A percentile compares a stretch with the other conserved stretches of the same genome.
These are phyloP conservation scores for Tethya wilhelma DNA, from an alignment of 37 sponge, comb jelly and placozoan genomes.

Conservation along the genomic window DNA sequence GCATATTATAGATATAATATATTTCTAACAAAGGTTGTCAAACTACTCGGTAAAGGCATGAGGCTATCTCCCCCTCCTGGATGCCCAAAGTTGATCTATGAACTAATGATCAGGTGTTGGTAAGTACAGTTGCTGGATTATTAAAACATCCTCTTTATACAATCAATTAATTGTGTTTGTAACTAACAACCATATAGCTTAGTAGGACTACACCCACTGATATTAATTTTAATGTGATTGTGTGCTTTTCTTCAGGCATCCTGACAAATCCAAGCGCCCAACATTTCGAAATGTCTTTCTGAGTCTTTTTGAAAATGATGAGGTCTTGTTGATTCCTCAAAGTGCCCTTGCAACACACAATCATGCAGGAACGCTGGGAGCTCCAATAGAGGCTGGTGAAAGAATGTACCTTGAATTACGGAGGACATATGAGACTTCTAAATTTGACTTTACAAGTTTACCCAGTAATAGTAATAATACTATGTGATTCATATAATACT, in stretches of 20 bases:
- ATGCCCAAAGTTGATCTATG: background rate
- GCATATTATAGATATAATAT: too few species aligned
- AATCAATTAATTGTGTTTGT: too few species aligned
- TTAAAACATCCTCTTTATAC: too few species aligned
- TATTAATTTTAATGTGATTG: background rate
- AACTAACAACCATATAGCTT: too few species aligned
- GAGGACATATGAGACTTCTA: background rate
- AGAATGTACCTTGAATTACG: constrained; percentile 16
- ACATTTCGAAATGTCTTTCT: background rate
- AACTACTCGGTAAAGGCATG: too few species aligned
- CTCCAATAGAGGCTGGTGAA: constrained; percentile 6
- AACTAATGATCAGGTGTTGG: too few species aligned
- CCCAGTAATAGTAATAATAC: too few species aligned
- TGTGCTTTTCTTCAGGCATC: constrained; percentile 31
- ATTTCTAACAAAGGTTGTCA: too few species aligned
- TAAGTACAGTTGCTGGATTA: too few species aligned
- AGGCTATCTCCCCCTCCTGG: too few species aligned
- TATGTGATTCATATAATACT: too few species aligned
- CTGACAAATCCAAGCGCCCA: constrained; percentile 8
- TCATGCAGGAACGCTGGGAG: constrained; percentile 14
- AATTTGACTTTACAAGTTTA: background rate
- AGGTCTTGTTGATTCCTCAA: constrained; percentile 14
- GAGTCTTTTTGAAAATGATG: background rate
- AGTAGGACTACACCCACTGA: background rate
- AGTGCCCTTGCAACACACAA: background rate